phyloP scores from a whole-genome alignment of 2,888 invertebrate species.

The Drosophila recens region DNA sequence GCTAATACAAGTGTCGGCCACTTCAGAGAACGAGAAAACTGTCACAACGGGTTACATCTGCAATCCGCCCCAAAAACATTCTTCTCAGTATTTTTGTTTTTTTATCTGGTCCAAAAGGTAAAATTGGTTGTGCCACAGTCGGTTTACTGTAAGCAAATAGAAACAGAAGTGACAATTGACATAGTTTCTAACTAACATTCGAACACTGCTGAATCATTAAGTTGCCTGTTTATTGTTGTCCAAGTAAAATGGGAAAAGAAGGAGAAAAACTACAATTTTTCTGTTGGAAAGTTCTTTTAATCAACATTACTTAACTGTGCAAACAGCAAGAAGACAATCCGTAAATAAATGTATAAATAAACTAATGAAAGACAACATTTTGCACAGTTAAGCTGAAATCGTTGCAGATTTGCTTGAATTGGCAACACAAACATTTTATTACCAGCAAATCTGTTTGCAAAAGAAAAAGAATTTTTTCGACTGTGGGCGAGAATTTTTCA shows the following conservation, averaged over 20 bases:
- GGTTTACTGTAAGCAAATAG: constrained; percentile 48
- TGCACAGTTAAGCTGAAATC: background rate
- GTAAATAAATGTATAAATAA: background rate
- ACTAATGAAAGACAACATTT: background rate
- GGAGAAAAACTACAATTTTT: background rate
- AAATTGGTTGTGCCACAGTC: constrained; percentile 44
- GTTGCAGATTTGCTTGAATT: background rate
- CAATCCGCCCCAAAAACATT: constrained; percentile 1
- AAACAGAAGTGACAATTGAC: constrained; percentile 40
- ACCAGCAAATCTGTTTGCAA: background rate
- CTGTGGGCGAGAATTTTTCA: background rate
- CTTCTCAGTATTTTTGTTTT: constrained; percentile 1
- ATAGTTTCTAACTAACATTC: constrained; percentile 27
- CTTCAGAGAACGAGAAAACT: constrained; percentile 35
- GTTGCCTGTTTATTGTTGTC: constrained; percentile 12
- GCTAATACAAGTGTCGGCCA: constrained; percentile 53
- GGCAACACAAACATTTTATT: background rate
- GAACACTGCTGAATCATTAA: constrained; percentile 19
- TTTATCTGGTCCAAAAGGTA: constrained; percentile 20
- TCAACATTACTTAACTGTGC: background rate
- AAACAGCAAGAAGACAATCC: background rate
- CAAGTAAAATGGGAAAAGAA: background rate
- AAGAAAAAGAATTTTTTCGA: background rate
- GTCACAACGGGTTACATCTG: constrained; percentile 50
- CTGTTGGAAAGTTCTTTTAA: background rate